These are phyloP conservation scores for Hydrolagus affinis DNA, from an alignment of 2,113 vertebrate species.

Conservation along the genomic window DNA sequence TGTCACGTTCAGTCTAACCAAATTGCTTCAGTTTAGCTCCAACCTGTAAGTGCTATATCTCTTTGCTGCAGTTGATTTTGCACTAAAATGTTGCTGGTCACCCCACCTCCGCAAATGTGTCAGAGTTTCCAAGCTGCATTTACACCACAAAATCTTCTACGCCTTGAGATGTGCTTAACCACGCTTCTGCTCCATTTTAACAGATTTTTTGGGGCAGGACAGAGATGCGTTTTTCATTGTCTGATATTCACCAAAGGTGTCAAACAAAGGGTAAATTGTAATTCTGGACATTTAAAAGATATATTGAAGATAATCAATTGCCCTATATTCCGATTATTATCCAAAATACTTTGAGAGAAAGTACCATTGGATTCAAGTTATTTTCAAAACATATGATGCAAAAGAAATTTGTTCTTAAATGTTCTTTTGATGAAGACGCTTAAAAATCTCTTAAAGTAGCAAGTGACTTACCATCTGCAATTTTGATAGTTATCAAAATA, in stretches of 20 bases:
- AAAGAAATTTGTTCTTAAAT: too few species aligned
- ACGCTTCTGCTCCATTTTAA: not conserved
- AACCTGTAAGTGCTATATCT: not conserved
- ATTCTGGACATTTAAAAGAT: not conserved
- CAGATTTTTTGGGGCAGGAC: not conserved
- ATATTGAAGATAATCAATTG: not conserved
- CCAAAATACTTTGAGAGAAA: too few species aligned
- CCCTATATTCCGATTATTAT: not conserved
- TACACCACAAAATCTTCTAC: slow-evolving; percentile 13
- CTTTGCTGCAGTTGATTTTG: not conserved
- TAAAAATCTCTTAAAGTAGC: too few species aligned
- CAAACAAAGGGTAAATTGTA: not conserved
- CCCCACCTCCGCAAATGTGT: not conserved
- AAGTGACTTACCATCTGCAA: too few species aligned
- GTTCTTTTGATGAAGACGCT: too few species aligned
- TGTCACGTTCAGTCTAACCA: not conserved
- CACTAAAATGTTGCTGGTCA: not conserved
- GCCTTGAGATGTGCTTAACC: not conserved
- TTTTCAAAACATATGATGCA: too few species aligned
- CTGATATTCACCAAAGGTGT: not conserved
- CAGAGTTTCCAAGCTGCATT: not conserved
- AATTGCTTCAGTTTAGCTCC: not conserved
- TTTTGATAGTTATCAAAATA: too few species aligned
- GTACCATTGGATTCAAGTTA: too few species aligned
- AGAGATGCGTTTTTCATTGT: not conserved